Percentiles rank a stretch among this genome's conserved stretches.
phyloP scores from a whole-genome alignment of 1,140 invertebrate genomes.

The Anastrepha ludens region DNA sequence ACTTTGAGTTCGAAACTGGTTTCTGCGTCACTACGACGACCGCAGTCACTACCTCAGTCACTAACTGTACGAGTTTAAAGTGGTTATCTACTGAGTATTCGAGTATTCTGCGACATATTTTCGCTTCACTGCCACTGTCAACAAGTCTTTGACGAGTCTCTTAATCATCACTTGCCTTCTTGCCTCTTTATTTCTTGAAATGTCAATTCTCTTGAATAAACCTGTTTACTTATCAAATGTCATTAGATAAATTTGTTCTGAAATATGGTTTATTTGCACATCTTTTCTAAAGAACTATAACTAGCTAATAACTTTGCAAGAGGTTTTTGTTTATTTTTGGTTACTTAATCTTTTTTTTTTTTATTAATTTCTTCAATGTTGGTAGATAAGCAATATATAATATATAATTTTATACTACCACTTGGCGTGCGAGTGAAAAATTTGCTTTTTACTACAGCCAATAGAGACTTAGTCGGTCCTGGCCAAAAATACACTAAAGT shows the following conservation, averaged over 20 bases:
- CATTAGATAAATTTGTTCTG: not conserved
- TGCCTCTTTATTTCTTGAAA: not conserved
- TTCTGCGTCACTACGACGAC: not conserved
- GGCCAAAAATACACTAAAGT: too few relatives aligned
- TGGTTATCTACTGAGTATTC: not conserved
- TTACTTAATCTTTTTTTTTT: too few relatives aligned
- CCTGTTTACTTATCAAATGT: not conserved
- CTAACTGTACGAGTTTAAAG: not conserved
- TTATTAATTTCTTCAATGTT: too few relatives aligned
- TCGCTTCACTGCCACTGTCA: conserved; percentile 31
- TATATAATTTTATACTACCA: too few relatives aligned
- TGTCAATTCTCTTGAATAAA: not conserved
- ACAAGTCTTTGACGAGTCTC: not conserved
- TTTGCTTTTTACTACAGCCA: too few relatives aligned
- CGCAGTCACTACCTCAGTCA: not conserved
- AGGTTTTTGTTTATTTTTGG: too few relatives aligned
- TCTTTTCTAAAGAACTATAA: not conserved
- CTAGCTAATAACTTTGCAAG: too few relatives aligned
- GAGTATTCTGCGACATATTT: not conserved
- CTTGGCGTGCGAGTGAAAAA: too few relatives aligned
- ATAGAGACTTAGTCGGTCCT: too few relatives aligned
- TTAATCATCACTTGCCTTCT: not conserved
- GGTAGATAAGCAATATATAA: too few relatives aligned
- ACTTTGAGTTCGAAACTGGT: conserved; percentile 45
- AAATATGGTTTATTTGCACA: not conserved